Percentiles rank a stretch among this genome's conserved stretches.
Evolutionary conservation across 2,797 vertebrate genomes (phyloP).

Genomic region (Poeciliopsis presidionis): DNA sequence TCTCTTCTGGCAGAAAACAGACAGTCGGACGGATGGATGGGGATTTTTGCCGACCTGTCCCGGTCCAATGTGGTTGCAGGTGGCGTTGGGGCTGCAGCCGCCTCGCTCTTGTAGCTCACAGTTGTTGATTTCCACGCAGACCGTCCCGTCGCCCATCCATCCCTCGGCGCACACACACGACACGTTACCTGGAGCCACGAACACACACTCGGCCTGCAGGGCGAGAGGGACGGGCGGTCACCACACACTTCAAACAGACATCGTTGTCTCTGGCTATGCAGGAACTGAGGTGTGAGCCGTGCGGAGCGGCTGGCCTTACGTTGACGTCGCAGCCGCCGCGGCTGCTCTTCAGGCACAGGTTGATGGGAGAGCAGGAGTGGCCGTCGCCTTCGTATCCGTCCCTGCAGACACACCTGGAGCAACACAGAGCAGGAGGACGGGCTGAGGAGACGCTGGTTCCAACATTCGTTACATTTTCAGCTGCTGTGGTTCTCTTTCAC

Average conservation of each 20-base stretch:
- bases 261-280: too few relatives aligned
- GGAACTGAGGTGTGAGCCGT: background rate
- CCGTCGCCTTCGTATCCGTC: constrained; percentile 93
- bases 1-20: background rate
- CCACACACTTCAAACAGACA: background rate
- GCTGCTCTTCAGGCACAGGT: constrained; percentile 83
- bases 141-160: constrained; percentile 90
- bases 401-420: constrained; percentile 86
- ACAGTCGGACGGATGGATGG: background rate
- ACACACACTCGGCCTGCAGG: constrained; percentile 85
- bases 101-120: constrained; percentile 85
- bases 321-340: constrained; percentile 87
- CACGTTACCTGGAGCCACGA: constrained; percentile 74
- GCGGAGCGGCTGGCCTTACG: constrained; percentile 75
- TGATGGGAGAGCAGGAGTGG: constrained; percentile 83
- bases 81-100: constrained; percentile 84
- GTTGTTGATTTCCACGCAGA: constrained; percentile 89
- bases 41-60: constrained; percentile 83
- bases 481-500: too few relatives aligned
- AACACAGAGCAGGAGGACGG: constrained; percentile 10
- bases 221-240: background rate
- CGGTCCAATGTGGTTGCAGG: constrained; percentile 86
- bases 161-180: constrained; percentile 87
- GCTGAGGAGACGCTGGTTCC: background rate
- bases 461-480: too few relatives aligned